These are phyloP conservation scores for Cygnus buccinator DNA, from an alignment of 2,113 vertebrate species.

Conservation along the genomic window DNA sequence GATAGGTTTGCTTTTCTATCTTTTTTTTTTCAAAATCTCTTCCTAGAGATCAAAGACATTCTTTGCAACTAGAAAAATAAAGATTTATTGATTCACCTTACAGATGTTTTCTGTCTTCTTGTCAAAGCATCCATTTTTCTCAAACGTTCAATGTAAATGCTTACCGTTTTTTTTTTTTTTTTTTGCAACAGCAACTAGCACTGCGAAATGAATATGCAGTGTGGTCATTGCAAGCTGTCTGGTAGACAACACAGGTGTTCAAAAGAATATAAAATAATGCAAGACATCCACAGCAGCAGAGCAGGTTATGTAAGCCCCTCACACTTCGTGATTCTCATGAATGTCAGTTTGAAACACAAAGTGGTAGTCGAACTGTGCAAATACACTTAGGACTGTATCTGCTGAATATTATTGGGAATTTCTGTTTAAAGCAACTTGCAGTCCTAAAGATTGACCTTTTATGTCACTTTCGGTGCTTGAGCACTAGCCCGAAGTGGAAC, in stretches of 20 bases:
- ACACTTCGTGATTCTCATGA: neutral
- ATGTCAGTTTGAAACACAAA: too few species aligned
- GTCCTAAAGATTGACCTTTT: neutral
- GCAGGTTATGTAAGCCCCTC: neutral
- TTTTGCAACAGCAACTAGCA: neutral
- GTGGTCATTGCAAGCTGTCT: neutral
- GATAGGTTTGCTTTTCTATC: neutral
- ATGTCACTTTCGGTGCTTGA: neutral
- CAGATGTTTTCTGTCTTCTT: conserved; percentile 7
- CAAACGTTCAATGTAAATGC: neutral
- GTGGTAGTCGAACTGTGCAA: neutral
- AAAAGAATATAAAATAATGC: neutral
- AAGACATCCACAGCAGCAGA: neutral
- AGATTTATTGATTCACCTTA: conserved; percentile 54
- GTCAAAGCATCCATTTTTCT: conserved; percentile 19
- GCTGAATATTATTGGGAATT: neutral
- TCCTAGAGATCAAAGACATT: conserved; percentile 39
- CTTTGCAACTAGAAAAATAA: conserved; percentile 35
- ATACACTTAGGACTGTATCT: neutral
- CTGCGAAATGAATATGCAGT: neutral
- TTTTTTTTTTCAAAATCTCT: neutral
- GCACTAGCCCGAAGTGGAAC: neutral
- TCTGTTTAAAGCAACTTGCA: neutral
- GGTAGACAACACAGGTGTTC: neutral
- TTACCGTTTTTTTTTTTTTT: neutral